Evolutionary conservation across 2,888 invertebrate genomes (phyloP), one percentile per base, ranked within the genome.

Genomic region (Drosophila neutralis): DNA sequence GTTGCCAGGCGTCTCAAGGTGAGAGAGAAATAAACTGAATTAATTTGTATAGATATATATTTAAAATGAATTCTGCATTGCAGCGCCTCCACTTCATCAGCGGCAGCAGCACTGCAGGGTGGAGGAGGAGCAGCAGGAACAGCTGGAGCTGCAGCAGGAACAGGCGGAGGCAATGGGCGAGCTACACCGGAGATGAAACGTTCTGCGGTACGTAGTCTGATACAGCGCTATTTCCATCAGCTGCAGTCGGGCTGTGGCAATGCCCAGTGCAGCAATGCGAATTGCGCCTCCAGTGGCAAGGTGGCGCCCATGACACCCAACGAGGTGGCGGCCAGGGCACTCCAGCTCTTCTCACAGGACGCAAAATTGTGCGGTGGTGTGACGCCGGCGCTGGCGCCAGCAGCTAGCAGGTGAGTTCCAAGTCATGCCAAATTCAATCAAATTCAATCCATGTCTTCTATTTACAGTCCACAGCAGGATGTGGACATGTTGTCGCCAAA

Each of bases 151-250:
- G 56, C 15, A 24, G 15, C 38, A 5, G 33, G 31, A 3, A 45
- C 29, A 6, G 42, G 24, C 13, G 45, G 45, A n/a, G 42, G 70
- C 11, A 65, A 60, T 59, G 78, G 83, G 0, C 78, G 78, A 6
- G 81, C 76, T 63, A 88, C 85, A 29, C 88, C 91, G 33, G 95
- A 95, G 87, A 96, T 96, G 96, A 96, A 96, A 94, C 94, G 96
- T 61, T 95, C 95, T 68, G 95, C 96, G 52, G 98, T 97, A 48
- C 97, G 96, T 93, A 96, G 96, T 92, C 94, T 98, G 77, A 98
- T 98, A 80, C 97, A 98, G 93, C 95, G 97, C 90, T 98, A 98
- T 93, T 98, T 98, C 93, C 97, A 97, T 93, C 98, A 98, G 94
- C 94, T 98, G 78, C 96, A 97, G 49, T 97, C 98, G 92, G 98